Percentiles rank a stretch among this genome's conserved stretches.
Conservation (phyloP, 2,113 vertebrate species). For the Brachyhypopomus gauderio region DNA sequence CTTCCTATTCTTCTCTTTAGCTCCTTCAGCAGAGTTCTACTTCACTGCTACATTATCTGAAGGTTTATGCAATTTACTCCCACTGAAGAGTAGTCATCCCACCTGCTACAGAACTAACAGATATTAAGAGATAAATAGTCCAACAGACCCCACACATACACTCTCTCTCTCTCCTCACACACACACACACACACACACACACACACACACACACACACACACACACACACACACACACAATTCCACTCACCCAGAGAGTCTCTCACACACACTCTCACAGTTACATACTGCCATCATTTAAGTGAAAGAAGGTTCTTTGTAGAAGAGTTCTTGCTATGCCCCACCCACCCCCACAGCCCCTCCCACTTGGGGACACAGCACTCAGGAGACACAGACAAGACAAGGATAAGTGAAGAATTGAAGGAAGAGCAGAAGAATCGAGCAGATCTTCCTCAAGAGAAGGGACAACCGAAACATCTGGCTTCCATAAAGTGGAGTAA, state of each 20-base stretch:
- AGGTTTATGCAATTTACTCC: slow-evolving; percentile 12
- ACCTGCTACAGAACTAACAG: no score
- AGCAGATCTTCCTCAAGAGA: no score
- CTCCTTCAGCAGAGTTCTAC: neutral
- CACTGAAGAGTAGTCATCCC: no score
- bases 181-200: neutral
- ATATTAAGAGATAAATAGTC: no score
- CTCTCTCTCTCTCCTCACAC: no score
- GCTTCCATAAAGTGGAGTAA: no score
- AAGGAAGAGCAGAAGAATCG: neutral
- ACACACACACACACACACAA: neutral
- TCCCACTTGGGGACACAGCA: neutral
- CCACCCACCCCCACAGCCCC: no score
- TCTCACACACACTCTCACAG: neutral
- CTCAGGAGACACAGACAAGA: neutral
- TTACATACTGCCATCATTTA: neutral
- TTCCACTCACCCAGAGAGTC: neutral
- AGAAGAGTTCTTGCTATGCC: no score
- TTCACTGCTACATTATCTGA: slow-evolving; percentile 10
- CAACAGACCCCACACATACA: no score
- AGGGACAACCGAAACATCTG: no score
- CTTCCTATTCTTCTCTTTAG: neutral
- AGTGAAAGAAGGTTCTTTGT: no score
- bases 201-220: neutral
- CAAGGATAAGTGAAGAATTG: neutral